Conservation (phyloP, 1,140 invertebrate genomes). For the Sweltsa coloradensis region DNA sequence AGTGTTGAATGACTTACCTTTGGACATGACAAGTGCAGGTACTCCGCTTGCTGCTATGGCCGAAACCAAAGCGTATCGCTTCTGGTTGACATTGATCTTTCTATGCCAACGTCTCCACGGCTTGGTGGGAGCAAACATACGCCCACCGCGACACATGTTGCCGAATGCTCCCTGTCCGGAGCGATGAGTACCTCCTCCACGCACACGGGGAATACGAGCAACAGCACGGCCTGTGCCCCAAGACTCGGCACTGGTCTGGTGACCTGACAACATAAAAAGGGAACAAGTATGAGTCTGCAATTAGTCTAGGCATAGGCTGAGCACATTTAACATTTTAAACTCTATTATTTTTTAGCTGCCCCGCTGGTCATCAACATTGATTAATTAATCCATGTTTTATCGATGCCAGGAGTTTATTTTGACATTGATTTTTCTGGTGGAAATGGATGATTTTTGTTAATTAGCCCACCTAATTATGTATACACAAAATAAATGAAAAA, state of each 20-base stretch:
- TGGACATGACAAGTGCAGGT: constrained; percentile 91
- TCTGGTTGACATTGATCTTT: constrained; percentile 90
- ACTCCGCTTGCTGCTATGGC: constrained; percentile 96
- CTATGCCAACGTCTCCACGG: constrained; percentile 96
- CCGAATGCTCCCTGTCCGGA: constrained; percentile 99
- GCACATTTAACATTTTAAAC: no score
- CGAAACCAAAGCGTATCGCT: constrained; percentile 88
- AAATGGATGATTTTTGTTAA: no score
- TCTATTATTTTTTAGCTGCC: no score
- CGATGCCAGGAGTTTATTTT: no score
- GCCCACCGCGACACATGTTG: constrained; percentile 99
- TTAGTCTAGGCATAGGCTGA: no score
- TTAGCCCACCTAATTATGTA: no score
- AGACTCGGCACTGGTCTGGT: constrained; percentile 98
- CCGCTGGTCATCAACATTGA: no score
- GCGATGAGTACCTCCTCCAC: constrained; percentile 98
- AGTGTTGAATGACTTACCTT: no score
- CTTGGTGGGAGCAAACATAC: constrained; percentile 99
- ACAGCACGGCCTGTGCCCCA: constrained; percentile 99
- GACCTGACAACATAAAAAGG: constrained; percentile 51
- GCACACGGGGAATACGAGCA: constrained; percentile 98
- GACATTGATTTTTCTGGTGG: no score
- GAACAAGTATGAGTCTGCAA: no score
- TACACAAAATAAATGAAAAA: no score
- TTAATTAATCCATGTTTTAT: no score